These are phyloP conservation scores for Hemibagrus guttatus DNA, from an alignment of 2,797 vertebrate genomes.

Conservation along the genomic window DNA sequence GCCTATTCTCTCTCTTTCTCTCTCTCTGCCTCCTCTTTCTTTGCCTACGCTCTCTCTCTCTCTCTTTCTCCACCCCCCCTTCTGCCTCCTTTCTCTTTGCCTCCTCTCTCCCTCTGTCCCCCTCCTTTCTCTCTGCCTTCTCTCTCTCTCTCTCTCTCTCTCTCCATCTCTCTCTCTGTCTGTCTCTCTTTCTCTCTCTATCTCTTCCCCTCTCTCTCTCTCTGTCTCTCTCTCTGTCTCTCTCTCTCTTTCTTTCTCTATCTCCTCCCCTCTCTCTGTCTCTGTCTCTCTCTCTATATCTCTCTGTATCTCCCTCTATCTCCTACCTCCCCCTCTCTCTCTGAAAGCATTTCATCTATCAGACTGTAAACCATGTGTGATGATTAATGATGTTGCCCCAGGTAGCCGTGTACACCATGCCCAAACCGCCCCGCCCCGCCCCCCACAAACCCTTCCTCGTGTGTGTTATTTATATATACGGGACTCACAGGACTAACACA, in stretches of 20 bases:
- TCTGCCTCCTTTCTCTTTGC: no score
- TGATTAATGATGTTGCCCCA: conserved; percentile 29
- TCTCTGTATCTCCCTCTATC: no score
- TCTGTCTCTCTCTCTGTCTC: no score
- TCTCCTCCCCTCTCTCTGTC: no score
- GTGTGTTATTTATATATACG: not conserved
- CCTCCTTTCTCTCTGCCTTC: no score
- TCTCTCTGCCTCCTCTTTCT: no score
- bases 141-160: not conserved
- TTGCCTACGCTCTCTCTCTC: no score
- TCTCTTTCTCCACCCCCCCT: no score
- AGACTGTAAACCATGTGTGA: conserved; percentile 4
- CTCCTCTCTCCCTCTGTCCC: no score
- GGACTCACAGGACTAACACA: conserved; percentile 4
- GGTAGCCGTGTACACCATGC: not conserved
- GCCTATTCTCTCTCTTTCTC: no score
- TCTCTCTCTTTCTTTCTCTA: no score
- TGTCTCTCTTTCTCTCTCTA: not conserved
- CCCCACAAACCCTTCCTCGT: not conserved
- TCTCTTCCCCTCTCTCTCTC: no score
- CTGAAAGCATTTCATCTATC: conserved; percentile 51
- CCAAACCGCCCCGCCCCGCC: not conserved
- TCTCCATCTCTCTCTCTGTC: not conserved
- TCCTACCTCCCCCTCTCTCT: conserved; percentile 42
- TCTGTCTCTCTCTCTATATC: not conserved